Evolutionary conservation across 2,888 invertebrate species (phyloP).

Genomic region (Nomada fabriciana): DNA sequence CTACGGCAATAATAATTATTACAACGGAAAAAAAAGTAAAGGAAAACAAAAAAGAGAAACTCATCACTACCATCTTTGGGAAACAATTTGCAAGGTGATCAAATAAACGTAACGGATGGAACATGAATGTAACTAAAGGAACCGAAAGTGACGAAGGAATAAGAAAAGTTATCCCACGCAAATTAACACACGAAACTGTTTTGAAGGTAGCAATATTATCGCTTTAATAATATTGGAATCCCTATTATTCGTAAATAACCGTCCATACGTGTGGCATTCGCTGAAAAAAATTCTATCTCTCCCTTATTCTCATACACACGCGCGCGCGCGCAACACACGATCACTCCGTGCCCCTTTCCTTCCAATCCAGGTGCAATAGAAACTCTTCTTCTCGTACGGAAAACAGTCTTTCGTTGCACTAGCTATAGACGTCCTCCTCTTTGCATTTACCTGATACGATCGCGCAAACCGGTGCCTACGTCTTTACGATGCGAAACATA

Average conservation of each 20-base stretch:
- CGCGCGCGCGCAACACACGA: constrained; percentile 45
- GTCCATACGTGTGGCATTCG: constrained; percentile 52
- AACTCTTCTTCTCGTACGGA: constrained; percentile 67
- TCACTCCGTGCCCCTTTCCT: constrained; percentile 51
- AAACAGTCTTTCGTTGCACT: constrained; percentile 79
- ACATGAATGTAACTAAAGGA: constrained; percentile 40
- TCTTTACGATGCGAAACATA: constrained; percentile 5
- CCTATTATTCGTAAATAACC: constrained; percentile 66
- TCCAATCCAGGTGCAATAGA: constrained; percentile 60
- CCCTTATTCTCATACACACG: constrained; percentile 44
- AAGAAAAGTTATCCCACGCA: constrained; percentile 59
- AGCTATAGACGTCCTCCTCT: constrained; percentile 64
- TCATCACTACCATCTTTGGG: constrained; percentile 81
- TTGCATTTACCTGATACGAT: constrained; percentile 39
- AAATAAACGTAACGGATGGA: constrained; percentile 41
- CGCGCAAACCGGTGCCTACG: neutral
- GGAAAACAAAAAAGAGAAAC: constrained; percentile 58
- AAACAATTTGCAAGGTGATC: constrained; percentile 73
- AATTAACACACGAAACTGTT: constrained; percentile 65
- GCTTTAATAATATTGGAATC: constrained; percentile 66
- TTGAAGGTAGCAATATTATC: constrained; percentile 68
- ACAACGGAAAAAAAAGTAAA: constrained; percentile 16
- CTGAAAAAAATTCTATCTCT: constrained; percentile 50
- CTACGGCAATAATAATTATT: constrained; percentile 66
- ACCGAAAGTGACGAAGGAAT: constrained; percentile 39